Percentiles rank a stretch among this genome's conserved stretches.
Evolutionary conservation across 2,797 vertebrate genomes (phyloP).

Genomic region (Oceanodroma leucorhoa): DNA sequence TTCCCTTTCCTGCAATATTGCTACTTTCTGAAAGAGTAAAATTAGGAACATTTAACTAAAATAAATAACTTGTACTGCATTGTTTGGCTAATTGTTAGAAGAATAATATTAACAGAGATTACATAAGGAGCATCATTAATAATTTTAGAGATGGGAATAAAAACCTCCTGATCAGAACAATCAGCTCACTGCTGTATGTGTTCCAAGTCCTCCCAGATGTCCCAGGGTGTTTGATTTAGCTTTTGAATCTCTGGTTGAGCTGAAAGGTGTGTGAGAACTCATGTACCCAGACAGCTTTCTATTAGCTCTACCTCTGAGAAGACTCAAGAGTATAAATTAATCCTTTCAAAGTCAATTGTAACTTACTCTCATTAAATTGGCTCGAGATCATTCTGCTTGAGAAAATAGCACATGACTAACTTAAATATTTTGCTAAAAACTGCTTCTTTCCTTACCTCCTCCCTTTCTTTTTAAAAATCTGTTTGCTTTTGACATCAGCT

Average conservation of each 20-base stretch:
- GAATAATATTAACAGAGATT: neutral
- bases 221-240: conserved; percentile 8
- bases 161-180: neutral
- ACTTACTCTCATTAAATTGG: neutral
- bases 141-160: neutral
- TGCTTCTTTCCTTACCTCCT: neutral
- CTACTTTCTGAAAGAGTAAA: neutral
- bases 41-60: neutral
- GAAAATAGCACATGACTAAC: neutral
- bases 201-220: neutral
- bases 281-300: neutral
- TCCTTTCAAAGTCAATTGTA: conserved; percentile 33
- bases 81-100: neutral
- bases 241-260: neutral
- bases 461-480: neutral
- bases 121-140: neutral
- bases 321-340: conserved; percentile 29
- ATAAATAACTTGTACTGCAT: neutral
- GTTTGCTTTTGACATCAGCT: neutral
- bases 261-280: neutral
- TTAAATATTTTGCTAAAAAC: neutral
- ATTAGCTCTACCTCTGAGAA: neutral
- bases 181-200: neutral
- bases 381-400: neutral
- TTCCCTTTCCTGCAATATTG: neutral